Conservation (phyloP, 2,888 invertebrate genomes). For the Dascillus cervinus region DNA sequence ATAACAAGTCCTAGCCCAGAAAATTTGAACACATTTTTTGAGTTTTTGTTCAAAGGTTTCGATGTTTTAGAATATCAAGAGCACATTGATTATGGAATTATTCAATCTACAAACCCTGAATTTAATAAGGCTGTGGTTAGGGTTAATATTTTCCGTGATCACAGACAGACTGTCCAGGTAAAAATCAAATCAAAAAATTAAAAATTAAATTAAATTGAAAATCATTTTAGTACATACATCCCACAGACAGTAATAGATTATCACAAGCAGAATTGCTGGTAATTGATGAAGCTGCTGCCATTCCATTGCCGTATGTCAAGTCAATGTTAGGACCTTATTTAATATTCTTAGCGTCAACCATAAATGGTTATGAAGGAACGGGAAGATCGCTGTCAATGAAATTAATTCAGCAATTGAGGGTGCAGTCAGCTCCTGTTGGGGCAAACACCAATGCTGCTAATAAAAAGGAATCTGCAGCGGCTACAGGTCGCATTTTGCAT, state of each 20-base stretch:
- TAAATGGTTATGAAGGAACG: constrained; percentile 98
- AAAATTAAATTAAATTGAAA: no score
- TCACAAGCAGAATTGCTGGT: constrained; percentile 91
- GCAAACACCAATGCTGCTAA: constrained; percentile 44
- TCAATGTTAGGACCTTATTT: constrained; percentile 85
- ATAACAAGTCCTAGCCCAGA: constrained; percentile 98
- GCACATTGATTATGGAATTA: constrained; percentile 89
- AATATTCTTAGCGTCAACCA: constrained; percentile 92
- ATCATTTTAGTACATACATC: constrained; percentile 88
- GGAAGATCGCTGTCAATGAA: constrained; percentile 94
- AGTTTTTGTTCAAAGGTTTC: constrained; percentile 93
- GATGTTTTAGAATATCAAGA: constrained; percentile 93
- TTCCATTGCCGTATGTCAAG: constrained; percentile 88
- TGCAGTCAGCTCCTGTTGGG: constrained; percentile 50
- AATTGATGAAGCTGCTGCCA: constrained; percentile 98
- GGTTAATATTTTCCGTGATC: constrained; percentile 84
- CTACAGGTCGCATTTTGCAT: constrained; percentile 47
- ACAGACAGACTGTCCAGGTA: constrained; percentile 90
- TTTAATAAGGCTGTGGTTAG: constrained; percentile 94
- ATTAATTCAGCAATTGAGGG: constrained; percentile 78
- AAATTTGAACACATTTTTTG: constrained; percentile 94
- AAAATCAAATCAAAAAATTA: no score
- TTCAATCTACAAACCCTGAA: constrained; percentile 92
- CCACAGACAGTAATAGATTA: constrained; percentile 80
- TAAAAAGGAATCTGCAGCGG: constrained; percentile 40